Evolutionary conservation across 2,888 invertebrate genomes (phyloP).

Genomic region (Cinara cedri): DNA sequence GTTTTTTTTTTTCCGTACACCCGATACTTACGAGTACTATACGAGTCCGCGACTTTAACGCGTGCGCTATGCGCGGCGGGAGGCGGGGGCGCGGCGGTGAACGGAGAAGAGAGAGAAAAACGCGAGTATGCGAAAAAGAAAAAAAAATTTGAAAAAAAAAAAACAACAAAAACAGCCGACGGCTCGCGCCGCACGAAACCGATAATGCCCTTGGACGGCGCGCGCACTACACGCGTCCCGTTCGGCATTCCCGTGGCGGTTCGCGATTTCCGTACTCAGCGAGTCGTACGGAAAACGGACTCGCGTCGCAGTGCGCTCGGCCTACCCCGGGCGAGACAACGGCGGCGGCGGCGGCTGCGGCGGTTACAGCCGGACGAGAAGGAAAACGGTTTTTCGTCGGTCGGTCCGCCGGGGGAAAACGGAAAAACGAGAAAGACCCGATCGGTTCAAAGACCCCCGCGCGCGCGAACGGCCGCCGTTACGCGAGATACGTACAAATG

Average conservation of each 20-base stretch:
- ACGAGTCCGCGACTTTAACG: too few relatives aligned
- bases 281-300: too few relatives aligned
- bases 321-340: too few relatives aligned
- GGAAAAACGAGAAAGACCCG: background rate
- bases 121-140: background rate
- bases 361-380: background rate
- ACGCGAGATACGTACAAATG: background rate
- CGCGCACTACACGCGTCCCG: constrained; percentile 15
- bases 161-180: background rate
- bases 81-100: constrained; percentile 36
- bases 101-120: too few relatives aligned
- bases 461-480: background rate
- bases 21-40: too few relatives aligned
- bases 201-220: constrained; percentile 26
- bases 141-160: background rate
- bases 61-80: too few relatives aligned
- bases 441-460: constrained; percentile 53
- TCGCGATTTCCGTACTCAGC: background rate
- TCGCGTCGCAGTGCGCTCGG: too few relatives aligned
- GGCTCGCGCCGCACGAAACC: background rate
- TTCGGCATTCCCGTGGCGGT: constrained; percentile 32
- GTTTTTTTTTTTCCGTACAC: too few relatives aligned
- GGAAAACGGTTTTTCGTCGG: constrained; percentile 37
- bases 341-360: background rate
- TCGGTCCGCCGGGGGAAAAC: background rate